Percentiles rank a stretch among this genome's conserved stretches.
Conservation (phyloP, 2,797 vertebrate species). For the Leontopithecus rosalia region DNA sequence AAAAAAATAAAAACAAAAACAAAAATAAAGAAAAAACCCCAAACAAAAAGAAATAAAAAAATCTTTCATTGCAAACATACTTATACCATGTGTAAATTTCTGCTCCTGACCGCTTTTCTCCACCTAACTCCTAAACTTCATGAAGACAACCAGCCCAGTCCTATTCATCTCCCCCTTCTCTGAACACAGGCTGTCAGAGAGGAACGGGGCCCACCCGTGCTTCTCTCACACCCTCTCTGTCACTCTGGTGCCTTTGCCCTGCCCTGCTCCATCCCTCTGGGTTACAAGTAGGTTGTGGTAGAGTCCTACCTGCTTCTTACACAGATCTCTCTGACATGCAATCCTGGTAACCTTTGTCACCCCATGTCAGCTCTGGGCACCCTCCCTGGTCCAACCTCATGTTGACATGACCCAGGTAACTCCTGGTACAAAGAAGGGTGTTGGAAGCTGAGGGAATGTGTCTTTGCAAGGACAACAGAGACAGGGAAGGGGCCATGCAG, state of each 20-base stretch:
- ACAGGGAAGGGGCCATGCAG: not conserved
- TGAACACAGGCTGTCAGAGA: not conserved
- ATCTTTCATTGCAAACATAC: not conserved
- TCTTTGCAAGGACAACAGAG: not conserved
- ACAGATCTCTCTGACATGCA: not conserved
- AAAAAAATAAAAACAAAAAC: not conserved
- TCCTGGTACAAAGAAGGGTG: not conserved
- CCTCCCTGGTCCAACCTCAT: not conserved
- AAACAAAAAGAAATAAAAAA: not conserved
- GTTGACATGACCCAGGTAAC: not conserved
- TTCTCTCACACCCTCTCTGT: rapidly evolving
- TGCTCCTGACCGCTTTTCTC: not conserved
- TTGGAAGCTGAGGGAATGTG: not conserved
- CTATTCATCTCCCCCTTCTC: not conserved
- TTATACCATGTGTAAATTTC: not conserved
- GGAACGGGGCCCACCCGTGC: rapidly evolving
- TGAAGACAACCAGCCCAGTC: not conserved
- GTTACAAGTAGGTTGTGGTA: not conserved
- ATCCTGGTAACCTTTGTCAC: not conserved
- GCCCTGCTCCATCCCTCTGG: not conserved
- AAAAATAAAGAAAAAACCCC: not conserved
- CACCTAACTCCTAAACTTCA: not conserved
- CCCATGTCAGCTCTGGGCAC: not conserved
- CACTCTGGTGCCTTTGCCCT: rapidly evolving
- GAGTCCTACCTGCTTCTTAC: not conserved